phyloP scores from a whole-genome alignment of 2,797 vertebrate genomes.

The Morus bassanus region DNA sequence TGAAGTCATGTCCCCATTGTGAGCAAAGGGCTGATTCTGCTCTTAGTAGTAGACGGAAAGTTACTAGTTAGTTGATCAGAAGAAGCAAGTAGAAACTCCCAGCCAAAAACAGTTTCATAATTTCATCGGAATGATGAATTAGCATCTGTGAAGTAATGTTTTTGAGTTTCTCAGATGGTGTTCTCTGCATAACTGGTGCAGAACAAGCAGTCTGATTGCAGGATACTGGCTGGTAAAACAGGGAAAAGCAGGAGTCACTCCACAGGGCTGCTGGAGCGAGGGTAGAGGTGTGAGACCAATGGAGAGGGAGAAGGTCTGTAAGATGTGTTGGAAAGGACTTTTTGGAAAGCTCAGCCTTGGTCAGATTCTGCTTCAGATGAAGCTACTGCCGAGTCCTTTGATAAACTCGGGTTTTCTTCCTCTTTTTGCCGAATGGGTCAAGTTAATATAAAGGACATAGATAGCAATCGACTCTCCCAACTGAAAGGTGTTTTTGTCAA shows the following conservation, averaged over 20 bases:
- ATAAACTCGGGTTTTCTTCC: accelerated
- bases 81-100: neutral
- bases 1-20: neutral
- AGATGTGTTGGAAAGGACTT: neutral
- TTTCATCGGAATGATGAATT: neutral
- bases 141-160: neutral
- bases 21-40: neutral
- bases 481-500: neutral
- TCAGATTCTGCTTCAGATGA: neutral
- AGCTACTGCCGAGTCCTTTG: neutral
- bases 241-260: neutral
- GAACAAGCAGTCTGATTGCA: neutral
- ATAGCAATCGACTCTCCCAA: neutral
- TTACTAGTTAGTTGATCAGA: neutral
- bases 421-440: neutral
- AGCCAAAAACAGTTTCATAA: neutral
- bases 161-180: neutral
- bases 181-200: neutral
- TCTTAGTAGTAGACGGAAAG: neutral
- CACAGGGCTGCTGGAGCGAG: neutral
- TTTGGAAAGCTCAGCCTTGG: neutral
- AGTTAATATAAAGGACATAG: neutral
- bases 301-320: neutral
- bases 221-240: neutral
- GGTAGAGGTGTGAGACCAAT: neutral